Percentiles rank a stretch among this genome's conserved stretches.
Conservation (phyloP, 2,888 invertebrate genomes). For the Andrena minutula region DNA sequence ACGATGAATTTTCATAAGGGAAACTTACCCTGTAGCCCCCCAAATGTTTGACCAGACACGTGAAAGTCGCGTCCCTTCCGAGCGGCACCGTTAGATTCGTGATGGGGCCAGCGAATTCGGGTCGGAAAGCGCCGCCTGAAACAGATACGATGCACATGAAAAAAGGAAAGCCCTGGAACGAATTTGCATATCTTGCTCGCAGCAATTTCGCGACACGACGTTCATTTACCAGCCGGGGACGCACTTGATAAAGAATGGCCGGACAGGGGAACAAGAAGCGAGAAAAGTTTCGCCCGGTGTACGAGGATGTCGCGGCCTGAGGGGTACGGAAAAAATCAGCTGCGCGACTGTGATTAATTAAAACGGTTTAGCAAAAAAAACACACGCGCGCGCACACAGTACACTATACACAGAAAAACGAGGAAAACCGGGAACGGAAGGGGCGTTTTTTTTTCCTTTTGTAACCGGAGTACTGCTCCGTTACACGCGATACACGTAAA, state of each 20-base stretch:
- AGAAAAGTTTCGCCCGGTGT: constrained; percentile 6
- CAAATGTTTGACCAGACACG: constrained; percentile 94
- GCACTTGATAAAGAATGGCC: constrained; percentile 4
- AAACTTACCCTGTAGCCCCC: constrained; percentile 94
- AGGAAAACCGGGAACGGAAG: neutral
- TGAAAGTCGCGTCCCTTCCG: constrained; percentile 94
- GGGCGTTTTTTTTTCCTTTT: constrained; percentile 10
- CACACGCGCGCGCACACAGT: neutral
- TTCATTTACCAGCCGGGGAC: constrained; percentile 26
- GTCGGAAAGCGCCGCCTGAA: constrained; percentile 92
- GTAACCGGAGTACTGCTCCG: constrained; percentile 15
- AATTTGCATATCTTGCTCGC: constrained; percentile 52
- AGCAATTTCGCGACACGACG: constrained; percentile 37
- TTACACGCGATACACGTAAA: constrained; percentile 20
- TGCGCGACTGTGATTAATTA: neutral
- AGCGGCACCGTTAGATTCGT: constrained; percentile 93
- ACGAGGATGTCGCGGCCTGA: neutral
- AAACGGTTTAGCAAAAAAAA: neutral
- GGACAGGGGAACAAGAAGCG: neutral
- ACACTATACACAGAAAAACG: no score
- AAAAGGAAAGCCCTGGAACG: constrained; percentile 33
- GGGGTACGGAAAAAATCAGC: neutral
- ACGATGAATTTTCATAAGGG: constrained; percentile 45
- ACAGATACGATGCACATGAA: constrained; percentile 69
- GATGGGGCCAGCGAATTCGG: constrained; percentile 94